phyloP scores from a whole-genome alignment of 2,888 invertebrate species.

The Zygothrica quintamaculata region DNA sequence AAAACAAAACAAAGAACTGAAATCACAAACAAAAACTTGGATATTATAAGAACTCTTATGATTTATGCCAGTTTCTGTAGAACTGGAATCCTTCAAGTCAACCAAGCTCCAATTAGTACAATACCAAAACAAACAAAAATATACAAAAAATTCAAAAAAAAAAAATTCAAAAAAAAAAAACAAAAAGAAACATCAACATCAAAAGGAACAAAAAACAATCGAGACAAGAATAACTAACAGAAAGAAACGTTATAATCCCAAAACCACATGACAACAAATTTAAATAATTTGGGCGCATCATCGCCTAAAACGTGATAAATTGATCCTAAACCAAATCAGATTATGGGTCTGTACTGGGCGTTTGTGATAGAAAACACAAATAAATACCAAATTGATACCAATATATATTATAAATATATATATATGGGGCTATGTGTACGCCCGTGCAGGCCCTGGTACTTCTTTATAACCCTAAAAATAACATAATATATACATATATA shows the following conservation, averaged over 20 bases:
- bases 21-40: conserved; percentile 1
- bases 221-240: too few relatives aligned
- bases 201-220: too few relatives aligned
- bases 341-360: conserved; percentile 18
- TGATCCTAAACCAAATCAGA: conserved; percentile 8
- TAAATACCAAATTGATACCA: not conserved
- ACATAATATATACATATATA: not conserved
- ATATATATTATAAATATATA: conserved; percentile 1
- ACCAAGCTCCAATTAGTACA: not conserved
- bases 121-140: conserved; percentile 8
- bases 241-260: not conserved
- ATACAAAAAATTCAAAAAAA: not conserved
- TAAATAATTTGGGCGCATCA: conserved; percentile 12
- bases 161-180: too few relatives aligned
- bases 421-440: conserved; percentile 4
- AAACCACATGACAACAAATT: too few relatives aligned
- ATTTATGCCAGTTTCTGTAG: not conserved
- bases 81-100: not conserved
- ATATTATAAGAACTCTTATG: conserved; percentile 12
- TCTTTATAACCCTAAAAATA: not conserved
- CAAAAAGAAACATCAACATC: too few relatives aligned
- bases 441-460: conserved; percentile 2
- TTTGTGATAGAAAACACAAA: conserved; percentile 33
- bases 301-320: conserved; percentile 25
- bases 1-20: not conserved